phyloP scores from a whole-genome alignment of 2,797 vertebrate genomes.

The Ataeniobius toweri region DNA sequence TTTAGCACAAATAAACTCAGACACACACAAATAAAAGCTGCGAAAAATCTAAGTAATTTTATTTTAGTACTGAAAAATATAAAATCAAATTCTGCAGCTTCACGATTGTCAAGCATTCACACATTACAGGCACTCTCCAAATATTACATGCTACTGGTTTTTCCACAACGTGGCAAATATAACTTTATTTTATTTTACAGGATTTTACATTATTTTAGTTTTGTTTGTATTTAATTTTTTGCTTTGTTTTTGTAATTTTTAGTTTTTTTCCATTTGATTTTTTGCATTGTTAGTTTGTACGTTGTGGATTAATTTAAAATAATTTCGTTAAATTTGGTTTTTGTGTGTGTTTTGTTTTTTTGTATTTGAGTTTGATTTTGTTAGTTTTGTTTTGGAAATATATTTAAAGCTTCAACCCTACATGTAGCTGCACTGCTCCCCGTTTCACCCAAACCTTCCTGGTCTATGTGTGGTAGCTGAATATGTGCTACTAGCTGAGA shows the following conservation, averaged over 20 bases:
- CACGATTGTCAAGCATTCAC: background rate
- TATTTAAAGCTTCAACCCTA: too few relatives aligned
- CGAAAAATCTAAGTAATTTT: too few relatives aligned
- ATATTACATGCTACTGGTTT: background rate
- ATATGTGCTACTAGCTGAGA: background rate
- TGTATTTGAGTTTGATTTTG: background rate
- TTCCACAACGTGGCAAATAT: background rate
- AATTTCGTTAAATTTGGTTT: background rate
- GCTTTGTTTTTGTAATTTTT: background rate
- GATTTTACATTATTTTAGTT: background rate
- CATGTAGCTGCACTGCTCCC: background rate
- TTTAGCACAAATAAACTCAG: conserved; percentile 11
- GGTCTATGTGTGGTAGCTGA: background rate
- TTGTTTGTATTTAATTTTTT: background rate
- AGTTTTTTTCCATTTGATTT: background rate
- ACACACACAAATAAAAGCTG: background rate
- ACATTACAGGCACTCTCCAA: background rate
- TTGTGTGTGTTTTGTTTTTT: background rate
- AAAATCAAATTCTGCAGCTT: background rate
- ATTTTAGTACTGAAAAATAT: background rate
- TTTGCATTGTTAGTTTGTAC: background rate
- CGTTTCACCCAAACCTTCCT: background rate
- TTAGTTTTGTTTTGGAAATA: background rate
- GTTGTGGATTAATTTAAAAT: background rate
- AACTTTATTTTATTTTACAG: too few relatives aligned